A percentile compares a stretch with the other conserved stretches of the same genome.
phyloP scores from a whole-genome alignment of 2,797 vertebrate species.

The Oceanodroma leucorhoa region DNA sequence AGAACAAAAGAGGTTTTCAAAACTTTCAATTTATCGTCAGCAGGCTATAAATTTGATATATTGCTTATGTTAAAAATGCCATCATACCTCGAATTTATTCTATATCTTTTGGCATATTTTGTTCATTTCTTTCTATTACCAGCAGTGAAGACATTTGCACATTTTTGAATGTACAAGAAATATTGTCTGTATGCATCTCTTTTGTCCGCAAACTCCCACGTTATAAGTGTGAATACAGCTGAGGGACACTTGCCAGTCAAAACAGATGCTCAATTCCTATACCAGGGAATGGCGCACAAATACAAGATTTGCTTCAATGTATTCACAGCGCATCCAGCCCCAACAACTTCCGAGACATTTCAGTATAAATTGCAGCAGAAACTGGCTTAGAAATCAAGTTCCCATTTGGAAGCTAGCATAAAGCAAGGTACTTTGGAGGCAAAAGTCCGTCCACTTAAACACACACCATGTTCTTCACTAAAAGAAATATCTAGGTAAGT shows the following conservation, averaged over 20 bases:
- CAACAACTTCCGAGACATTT: not conserved
- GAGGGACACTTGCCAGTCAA: slow-evolving; percentile 41
- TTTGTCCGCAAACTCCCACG: not conserved
- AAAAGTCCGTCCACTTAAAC: not conserved
- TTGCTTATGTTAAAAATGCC: not conserved
- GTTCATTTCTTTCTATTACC: not conserved
- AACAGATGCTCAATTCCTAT: slow-evolving; percentile 20
- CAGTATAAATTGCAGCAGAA: not conserved
- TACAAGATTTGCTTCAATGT: not conserved
- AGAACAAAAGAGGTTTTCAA: slow-evolving; percentile 13
- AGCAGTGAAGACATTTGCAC: not conserved
- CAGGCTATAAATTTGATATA: not conserved
- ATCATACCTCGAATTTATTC: not conserved
- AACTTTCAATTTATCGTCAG: not conserved
- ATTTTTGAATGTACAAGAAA: not conserved
- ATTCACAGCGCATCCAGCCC: not conserved
- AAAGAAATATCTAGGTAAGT: not conserved
- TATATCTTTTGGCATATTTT: not conserved
- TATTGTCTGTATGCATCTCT: not conserved
- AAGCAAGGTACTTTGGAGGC: not conserved
- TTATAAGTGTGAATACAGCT: slow-evolving; percentile 26
- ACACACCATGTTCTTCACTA: not conserved
- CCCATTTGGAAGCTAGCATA: not conserved
- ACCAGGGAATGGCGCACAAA: not conserved
- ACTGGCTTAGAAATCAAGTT: not conserved